Evolutionary conservation across 2,113 vertebrate genomes (phyloP).

Genomic region (Heterocephalus glaber): DNA sequence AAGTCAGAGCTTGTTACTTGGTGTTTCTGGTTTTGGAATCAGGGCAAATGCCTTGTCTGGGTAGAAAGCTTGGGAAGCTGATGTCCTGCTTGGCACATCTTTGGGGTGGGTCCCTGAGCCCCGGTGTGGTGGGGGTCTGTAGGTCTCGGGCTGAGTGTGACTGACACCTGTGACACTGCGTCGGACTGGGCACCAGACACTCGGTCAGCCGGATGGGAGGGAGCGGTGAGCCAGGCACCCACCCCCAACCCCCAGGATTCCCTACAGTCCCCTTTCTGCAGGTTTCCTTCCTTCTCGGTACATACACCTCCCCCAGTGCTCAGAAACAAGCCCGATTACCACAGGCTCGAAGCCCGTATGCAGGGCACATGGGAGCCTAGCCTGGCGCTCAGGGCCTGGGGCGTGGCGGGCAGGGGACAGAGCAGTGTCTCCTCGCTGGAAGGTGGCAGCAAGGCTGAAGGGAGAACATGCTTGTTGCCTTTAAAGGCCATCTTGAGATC

Average conservation of each 20-base stretch:
- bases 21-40: constrained; percentile 70
- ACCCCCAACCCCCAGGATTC: neutral
- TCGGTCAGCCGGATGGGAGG: neutral
- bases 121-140: neutral
- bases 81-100: neutral
- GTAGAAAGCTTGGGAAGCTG: neutral
- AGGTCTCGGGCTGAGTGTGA: neutral
- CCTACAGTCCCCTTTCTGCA: neutral
- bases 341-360: neutral
- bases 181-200: too few relatives aligned
- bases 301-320: neutral
- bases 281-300: neutral
- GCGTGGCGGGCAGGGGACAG: neutral
- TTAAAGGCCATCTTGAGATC: constrained; percentile 74
- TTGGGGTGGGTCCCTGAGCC: neutral
- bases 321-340: neutral
- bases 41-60: constrained; percentile 13
- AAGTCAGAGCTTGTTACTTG: neutral
- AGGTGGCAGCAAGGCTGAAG: neutral
- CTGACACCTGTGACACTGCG: neutral
- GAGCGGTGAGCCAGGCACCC: fast-evolving
- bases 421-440: constrained; percentile 19
- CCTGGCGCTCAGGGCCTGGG: neutral
- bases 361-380: neutral
- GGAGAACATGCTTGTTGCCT: neutral